Conservation (phyloP, 2,113 vertebrate species). For the Tinamus guttatus region DNA sequence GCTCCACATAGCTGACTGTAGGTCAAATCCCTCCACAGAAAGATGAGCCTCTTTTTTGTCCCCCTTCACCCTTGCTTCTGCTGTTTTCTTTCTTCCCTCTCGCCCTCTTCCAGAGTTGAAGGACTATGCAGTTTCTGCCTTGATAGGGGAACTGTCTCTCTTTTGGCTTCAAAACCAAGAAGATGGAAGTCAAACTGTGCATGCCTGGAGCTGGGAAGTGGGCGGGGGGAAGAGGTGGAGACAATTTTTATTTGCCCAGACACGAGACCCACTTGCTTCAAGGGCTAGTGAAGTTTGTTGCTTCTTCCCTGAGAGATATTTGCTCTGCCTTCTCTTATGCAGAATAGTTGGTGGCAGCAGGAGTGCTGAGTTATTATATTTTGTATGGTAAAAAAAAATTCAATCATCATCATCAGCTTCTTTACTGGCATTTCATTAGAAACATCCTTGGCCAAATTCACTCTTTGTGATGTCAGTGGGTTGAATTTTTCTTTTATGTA, state of each 20-base stretch:
- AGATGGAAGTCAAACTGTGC: background rate
- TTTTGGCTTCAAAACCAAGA: slow-evolving; percentile 28
- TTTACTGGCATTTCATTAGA: background rate
- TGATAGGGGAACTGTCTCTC: background rate
- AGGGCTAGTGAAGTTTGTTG: background rate
- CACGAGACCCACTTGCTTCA: background rate
- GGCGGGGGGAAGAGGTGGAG: slow-evolving; percentile 22
- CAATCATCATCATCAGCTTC: background rate
- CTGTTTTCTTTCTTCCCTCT: background rate
- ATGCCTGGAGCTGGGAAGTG: background rate
- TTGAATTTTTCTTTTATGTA: background rate
- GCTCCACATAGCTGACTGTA: slow-evolving; percentile 17
- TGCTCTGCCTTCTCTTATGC: background rate
- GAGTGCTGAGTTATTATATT: background rate
- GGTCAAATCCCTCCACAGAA: background rate
- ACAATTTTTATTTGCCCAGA: background rate
- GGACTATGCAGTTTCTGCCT: background rate
- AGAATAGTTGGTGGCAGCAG: background rate
- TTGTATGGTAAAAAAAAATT: background rate
- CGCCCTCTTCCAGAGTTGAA: background rate
- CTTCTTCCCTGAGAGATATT: background rate
- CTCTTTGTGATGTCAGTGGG: background rate
- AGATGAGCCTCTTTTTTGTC: background rate
- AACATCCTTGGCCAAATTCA: background rate
- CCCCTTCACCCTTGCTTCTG: background rate